Conservation (phyloP, 2,797 vertebrate genomes). For the Pipistrellus kuhlii region DNA sequence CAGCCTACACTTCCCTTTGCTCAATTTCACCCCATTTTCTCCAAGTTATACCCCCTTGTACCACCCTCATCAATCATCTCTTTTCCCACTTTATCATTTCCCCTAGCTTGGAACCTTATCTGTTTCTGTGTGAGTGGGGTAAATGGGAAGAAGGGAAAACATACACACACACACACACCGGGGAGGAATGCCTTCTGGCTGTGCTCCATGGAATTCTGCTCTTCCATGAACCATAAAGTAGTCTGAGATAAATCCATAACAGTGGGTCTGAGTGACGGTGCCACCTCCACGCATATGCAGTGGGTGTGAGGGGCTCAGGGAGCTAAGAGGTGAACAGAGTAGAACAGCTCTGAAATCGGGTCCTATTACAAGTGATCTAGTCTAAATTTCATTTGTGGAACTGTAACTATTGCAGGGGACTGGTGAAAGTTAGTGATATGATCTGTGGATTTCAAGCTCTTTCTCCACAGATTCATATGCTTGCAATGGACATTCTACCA, state of each 20-base stretch:
- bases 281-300: background rate
- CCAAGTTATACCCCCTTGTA: background rate
- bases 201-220: background rate
- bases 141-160: background rate
- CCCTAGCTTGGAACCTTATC: background rate
- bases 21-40: slow-evolving; percentile 56
- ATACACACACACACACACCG: background rate
- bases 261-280: rapidly evolving
- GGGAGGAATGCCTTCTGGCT: background rate
- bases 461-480: background rate
- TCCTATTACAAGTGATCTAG: background rate
- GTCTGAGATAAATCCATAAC: background rate
- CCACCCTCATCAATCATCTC: slow-evolving; percentile 38
- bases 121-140: background rate
- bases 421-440: background rate
- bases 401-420: background rate
- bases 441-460: background rate
- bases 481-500: background rate
- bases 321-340: background rate
- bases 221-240: background rate
- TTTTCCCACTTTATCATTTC: slow-evolving; percentile 32
- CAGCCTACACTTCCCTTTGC: slow-evolving; percentile 36
- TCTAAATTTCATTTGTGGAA: background rate
- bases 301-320: background rate
- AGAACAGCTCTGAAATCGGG: background rate